Evolutionary conservation across 2,888 invertebrate species (phyloP).

Genomic region (Adelphocoris suturalis): DNA sequence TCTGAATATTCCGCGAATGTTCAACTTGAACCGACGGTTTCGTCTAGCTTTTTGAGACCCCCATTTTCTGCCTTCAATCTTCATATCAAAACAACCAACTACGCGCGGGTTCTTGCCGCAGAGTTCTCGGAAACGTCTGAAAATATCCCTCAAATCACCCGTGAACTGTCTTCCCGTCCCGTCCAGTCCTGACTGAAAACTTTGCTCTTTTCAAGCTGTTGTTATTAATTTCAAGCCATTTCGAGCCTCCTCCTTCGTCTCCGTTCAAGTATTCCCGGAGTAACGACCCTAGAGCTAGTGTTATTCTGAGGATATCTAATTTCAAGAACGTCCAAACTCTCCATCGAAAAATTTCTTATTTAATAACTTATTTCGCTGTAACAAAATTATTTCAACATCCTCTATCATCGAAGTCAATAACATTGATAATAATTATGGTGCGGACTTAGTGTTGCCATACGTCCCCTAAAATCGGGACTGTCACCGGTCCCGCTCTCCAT

Average conservation of each 20-base stretch:
- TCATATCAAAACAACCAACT: background rate
- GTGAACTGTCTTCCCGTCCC: background rate
- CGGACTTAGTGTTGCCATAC: too few species aligned
- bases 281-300: background rate
- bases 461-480: too few species aligned
- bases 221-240: conserved; percentile 8
- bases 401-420: too few species aligned
- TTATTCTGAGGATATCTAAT: background rate
- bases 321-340: background rate
- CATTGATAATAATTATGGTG: too few species aligned
- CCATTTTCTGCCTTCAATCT: background rate
- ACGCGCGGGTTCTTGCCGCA: background rate
- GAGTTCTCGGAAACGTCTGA: background rate
- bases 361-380: too few species aligned
- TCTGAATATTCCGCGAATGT: too few species aligned
- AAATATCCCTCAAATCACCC: conserved; percentile 9
- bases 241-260: background rate
- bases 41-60: too few species aligned
- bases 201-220: background rate
- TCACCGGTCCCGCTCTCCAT: too few species aligned
- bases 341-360: too few species aligned
- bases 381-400: too few species aligned
- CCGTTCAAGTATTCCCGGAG: background rate
- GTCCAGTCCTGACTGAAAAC: background rate
- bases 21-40: too few species aligned